Conservation (phyloP, 2,888 invertebrate genomes). For the Spilosoma lubricipeda region DNA sequence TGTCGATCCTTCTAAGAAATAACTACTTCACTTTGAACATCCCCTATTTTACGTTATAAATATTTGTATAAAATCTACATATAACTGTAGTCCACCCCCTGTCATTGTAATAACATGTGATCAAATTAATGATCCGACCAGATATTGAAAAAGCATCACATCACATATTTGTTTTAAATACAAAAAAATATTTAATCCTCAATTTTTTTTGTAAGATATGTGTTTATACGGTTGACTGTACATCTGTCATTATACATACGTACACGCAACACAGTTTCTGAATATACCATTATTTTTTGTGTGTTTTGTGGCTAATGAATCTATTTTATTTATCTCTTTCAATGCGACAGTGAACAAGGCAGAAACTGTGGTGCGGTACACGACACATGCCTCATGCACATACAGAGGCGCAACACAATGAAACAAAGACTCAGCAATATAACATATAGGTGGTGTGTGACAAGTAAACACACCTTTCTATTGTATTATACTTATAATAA, state of each 20-base stretch:
- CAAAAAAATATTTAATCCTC: not conserved
- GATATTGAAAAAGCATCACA: not conserved
- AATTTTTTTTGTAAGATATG: not conserved
- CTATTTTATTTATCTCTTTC: no score
- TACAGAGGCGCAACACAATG: slow-evolving; percentile 26
- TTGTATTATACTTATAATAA: not conserved
- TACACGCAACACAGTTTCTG: slow-evolving; percentile 16
- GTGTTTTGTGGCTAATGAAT: no score
- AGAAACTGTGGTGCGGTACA: slow-evolving; percentile 26
- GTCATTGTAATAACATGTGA: not conserved
- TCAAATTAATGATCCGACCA: not conserved
- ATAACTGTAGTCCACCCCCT: no score
- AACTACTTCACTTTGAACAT: no score
- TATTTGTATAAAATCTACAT: no score
- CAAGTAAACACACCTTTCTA: not conserved
- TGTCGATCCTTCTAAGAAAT: no score
- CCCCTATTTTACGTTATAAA: no score
- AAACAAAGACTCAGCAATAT: not conserved
- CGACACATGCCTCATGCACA: slow-evolving; percentile 37
- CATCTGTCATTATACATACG: slow-evolving; percentile 1
- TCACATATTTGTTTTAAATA: not conserved
- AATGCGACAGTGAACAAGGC: no score
- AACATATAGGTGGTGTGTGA: not conserved
- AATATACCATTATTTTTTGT: not conserved
- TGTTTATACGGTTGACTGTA: slow-evolving; percentile 15